These are phyloP conservation scores for Crocuta crocuta DNA, from an alignment of 2,113 vertebrate genomes.

Conservation along the genomic window DNA sequence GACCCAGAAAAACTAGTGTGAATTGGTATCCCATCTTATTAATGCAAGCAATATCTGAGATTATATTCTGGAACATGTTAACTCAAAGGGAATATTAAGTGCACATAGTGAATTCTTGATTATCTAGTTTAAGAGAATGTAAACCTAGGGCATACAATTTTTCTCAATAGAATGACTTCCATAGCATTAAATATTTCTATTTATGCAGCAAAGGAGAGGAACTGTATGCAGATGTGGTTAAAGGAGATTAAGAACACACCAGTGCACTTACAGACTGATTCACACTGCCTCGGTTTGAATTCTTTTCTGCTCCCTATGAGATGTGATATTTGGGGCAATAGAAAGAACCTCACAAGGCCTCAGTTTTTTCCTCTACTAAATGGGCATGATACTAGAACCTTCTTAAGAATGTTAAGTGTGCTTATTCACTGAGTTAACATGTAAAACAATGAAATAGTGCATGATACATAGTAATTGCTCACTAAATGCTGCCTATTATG, in stretches of 20 bases:
- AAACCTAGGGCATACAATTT: not conserved
- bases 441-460: not conserved
- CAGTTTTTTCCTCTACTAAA: not conserved
- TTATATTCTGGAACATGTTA: not conserved
- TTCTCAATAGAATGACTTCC: not conserved
- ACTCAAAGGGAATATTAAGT: not conserved
- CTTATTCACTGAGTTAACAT: not conserved
- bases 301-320: not conserved
- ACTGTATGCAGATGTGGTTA: not conserved
- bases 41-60: constrained; percentile 6
- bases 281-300: not conserved
- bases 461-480: not conserved
- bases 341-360: not conserved
- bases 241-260: not conserved
- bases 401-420: not conserved
- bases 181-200: not conserved
- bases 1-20: not conserved
- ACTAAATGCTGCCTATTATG: not conserved
- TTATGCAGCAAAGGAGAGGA: not conserved
- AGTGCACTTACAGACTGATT: not conserved
- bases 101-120: not conserved
- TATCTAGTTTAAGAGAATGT: not conserved
- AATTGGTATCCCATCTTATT: not conserved
- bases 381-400: not conserved
- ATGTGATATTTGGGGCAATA: not conserved